phyloP scores from a whole-genome alignment of 2,113 vertebrate species.

The Argyrosomus japonicus region DNA sequence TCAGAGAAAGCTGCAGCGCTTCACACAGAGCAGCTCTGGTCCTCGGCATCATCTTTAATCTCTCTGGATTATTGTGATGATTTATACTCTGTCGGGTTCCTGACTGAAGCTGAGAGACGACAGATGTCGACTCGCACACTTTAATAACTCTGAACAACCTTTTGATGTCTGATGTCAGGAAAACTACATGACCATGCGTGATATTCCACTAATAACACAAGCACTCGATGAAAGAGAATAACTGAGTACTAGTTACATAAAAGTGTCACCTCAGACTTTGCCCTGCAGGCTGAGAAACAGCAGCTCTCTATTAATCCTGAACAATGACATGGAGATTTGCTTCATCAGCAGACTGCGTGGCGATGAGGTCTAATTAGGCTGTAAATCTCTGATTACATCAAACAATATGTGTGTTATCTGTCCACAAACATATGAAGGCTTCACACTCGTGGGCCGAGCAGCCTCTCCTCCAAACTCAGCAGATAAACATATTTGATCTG shows the following conservation, averaged over 20 bases:
- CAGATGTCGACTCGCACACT: too few species aligned
- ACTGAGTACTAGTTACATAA: too few species aligned
- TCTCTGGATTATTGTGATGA: not conserved
- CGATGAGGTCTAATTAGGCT: not conserved
- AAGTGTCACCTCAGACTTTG: not conserved
- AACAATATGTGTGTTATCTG: not conserved
- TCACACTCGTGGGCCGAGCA: not conserved
- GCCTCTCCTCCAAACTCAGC: not conserved
- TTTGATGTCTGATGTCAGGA: not conserved
- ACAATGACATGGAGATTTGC: conserved; percentile 1
- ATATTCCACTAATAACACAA: too few species aligned
- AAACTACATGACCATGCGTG: too few species aligned
- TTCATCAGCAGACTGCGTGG: not conserved
- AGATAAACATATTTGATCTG: not conserved
- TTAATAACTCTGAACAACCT: too few species aligned
- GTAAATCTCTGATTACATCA: not conserved
- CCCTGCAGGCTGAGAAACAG: not conserved
- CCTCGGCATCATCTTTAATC: not conserved
- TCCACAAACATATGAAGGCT: not conserved
- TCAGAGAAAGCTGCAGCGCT: too few species aligned
- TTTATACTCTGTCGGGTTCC: too few species aligned
- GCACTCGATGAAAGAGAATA: not conserved
- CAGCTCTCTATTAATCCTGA: not conserved
- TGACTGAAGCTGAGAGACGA: too few species aligned
- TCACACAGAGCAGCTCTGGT: not conserved